Evolutionary conservation across 2,888 invertebrate species (phyloP).

Genomic region (Digitonthophagus gazella): DNA sequence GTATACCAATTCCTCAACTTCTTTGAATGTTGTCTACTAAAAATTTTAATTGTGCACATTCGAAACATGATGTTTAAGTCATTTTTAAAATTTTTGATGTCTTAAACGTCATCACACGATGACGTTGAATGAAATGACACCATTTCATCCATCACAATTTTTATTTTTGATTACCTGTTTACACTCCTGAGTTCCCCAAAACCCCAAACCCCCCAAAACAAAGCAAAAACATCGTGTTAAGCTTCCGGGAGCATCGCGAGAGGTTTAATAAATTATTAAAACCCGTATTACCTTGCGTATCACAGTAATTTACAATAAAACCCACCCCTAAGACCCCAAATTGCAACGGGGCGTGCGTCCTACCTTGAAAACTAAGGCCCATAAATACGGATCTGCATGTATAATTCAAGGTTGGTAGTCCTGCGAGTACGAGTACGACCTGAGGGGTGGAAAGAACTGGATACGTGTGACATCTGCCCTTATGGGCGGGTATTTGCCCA

Average conservation of each 20-base stretch:
- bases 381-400: conserved; percentile 46
- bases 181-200: no score
- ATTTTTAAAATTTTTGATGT: background rate
- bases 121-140: no score
- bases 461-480: conserved; percentile 48
- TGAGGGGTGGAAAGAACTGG: conserved; percentile 43
- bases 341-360: conserved; percentile 7
- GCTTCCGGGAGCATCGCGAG: background rate
- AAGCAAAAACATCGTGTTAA: conserved; percentile 2
- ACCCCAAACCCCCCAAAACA: background rate
- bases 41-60: background rate
- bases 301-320: conserved; percentile 17
- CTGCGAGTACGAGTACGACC: conserved; percentile 32
- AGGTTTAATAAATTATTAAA: conserved; percentile 19
- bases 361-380: conserved; percentile 22
- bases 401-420: conserved; percentile 48
- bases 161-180: no score
- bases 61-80: background rate
- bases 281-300: conserved; percentile 10
- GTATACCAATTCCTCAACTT: background rate
- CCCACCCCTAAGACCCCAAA: conserved; percentile 5
- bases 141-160: no score
- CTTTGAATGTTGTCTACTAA: background rate
- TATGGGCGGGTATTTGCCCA: conserved; percentile 33
- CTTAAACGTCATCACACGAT: background rate